Percentiles rank a stretch among this genome's conserved stretches.
These are phyloP conservation scores for Nomia melanderi DNA, from an alignment of 1,140 invertebrate genomes.

Conservation along the genomic window DNA sequence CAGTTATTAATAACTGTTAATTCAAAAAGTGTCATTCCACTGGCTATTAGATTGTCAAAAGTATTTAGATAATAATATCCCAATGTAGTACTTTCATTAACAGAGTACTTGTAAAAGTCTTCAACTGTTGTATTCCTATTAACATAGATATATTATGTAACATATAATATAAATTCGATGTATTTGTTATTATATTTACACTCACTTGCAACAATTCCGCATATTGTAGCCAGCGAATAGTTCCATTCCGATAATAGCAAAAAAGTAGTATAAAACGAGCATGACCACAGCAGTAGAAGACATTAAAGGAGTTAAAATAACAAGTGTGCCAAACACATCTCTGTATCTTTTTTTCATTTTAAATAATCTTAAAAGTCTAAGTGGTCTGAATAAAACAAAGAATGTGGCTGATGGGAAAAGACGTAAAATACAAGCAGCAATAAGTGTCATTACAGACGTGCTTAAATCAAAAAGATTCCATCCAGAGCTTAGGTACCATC, in stretches of 20 bases:
- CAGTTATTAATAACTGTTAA: slow-evolving; percentile 95
- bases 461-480: slow-evolving; percentile 94
- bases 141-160: slow-evolving; percentile 43
- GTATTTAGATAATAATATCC: slow-evolving; percentile 95
- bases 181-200: slow-evolving; percentile 55
- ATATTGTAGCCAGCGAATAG: slow-evolving; percentile 89
- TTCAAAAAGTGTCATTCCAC: slow-evolving; percentile 93
- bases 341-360: slow-evolving; percentile 93
- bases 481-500: slow-evolving; percentile 88
- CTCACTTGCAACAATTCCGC: slow-evolving; percentile 92
- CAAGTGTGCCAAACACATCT: slow-evolving; percentile 94
- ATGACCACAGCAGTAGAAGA: slow-evolving; percentile 91
- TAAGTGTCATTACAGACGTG: slow-evolving; percentile 86
- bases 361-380: slow-evolving; percentile 86
- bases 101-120: slow-evolving; percentile 89
- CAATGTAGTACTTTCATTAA: slow-evolving; percentile 84
- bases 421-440: slow-evolving; percentile 85
- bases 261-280: slow-evolving; percentile 94
- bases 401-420: slow-evolving; percentile 86
- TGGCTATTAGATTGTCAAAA: slow-evolving; percentile 89
- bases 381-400: slow-evolving; percentile 88
- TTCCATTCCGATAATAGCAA: slow-evolving; percentile 96
- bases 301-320: slow-evolving; percentile 89
- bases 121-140: slow-evolving; percentile 91
- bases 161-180: slow-evolving; percentile 9